Percentiles rank a stretch among this genome's conserved stretches.
phyloP scores from a whole-genome alignment of 2,113 vertebrate genomes.

The Myiozetetes cayanensis region DNA sequence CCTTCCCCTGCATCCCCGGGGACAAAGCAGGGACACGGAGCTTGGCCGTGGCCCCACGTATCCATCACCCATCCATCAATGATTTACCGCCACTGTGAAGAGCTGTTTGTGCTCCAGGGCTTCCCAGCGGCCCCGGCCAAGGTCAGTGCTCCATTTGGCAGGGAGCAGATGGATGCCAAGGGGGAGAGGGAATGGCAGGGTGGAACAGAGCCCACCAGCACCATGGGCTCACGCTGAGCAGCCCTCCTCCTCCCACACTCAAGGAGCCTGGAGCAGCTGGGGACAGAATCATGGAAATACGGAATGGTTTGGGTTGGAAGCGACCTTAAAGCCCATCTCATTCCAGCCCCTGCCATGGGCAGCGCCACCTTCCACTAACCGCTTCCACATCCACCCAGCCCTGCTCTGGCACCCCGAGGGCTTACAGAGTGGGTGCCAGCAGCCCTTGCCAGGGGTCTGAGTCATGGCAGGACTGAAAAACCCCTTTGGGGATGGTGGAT shows the following conservation, averaged over 20 bases:
- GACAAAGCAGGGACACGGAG: neutral
- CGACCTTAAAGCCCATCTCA: neutral
- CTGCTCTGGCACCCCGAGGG: accelerated
- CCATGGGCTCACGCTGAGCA: accelerated
- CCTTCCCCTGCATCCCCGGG: neutral
- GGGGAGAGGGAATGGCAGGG: neutral
- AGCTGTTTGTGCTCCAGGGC: constrained; percentile 6
- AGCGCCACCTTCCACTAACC: neutral
- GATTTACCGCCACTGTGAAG: neutral
- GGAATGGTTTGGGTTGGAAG: too few relatives aligned
- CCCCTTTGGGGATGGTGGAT: neutral
- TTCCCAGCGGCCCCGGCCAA: neutral
- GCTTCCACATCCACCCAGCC: neutral
- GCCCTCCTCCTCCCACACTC: accelerated
- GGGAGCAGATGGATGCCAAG: neutral
- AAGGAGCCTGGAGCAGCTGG: accelerated
- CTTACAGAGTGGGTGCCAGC: neutral
- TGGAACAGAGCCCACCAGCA: neutral
- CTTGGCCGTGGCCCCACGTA: neutral
- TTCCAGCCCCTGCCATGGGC: too few relatives aligned
- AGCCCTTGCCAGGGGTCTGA: neutral
- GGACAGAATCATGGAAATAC: accelerated
- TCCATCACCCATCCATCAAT: constrained; percentile 25
- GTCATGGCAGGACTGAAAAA: neutral
- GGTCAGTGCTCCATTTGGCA: neutral